Evolutionary conservation across 2,797 vertebrate species (phyloP).

Genomic region (Spondyliosoma cantharus): DNA sequence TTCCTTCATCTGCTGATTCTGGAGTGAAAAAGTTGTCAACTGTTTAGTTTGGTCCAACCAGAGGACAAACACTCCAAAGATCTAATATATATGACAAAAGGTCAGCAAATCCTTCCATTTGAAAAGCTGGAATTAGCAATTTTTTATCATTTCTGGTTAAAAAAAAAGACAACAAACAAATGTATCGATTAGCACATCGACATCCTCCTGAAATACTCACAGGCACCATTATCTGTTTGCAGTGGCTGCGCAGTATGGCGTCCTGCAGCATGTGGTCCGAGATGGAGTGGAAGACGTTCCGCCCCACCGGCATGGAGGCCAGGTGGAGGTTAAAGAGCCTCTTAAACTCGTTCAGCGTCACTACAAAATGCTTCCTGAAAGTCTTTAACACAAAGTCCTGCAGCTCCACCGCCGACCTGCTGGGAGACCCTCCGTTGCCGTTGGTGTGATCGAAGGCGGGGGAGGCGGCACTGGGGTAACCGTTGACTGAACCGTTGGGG

Average conservation of each 20-base stretch:
- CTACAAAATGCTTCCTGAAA: constrained; percentile 93
- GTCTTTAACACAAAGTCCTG: constrained; percentile 90
- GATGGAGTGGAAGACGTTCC: constrained; percentile 89
- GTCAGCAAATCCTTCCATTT: not conserved
- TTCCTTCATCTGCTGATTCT: not conserved
- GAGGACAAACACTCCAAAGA: not conserved
- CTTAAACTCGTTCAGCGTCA: constrained; percentile 97
- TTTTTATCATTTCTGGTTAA: no score
- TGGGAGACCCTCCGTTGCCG: constrained; percentile 77
- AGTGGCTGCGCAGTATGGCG: constrained; percentile 90
- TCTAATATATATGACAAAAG: no score
- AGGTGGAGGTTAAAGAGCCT: constrained; percentile 96
- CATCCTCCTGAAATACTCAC: constrained; percentile 86
- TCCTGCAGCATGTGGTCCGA: constrained; percentile 97
- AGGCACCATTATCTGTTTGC: constrained; percentile 99
- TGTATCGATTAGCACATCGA: not conserved
- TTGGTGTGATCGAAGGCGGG: constrained; percentile 82
- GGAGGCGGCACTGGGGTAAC: constrained; percentile 81
- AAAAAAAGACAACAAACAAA: not conserved
- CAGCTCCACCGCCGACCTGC: constrained; percentile 84
- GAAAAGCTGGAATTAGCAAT: not conserved
- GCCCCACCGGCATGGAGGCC: constrained; percentile 92
- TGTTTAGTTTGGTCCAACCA: not conserved
- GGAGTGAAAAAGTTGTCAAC: no score
- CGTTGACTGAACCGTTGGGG: constrained; percentile 87